phyloP scores from a whole-genome alignment of 2,797 vertebrate genomes.

The Sebastes itinus region DNA sequence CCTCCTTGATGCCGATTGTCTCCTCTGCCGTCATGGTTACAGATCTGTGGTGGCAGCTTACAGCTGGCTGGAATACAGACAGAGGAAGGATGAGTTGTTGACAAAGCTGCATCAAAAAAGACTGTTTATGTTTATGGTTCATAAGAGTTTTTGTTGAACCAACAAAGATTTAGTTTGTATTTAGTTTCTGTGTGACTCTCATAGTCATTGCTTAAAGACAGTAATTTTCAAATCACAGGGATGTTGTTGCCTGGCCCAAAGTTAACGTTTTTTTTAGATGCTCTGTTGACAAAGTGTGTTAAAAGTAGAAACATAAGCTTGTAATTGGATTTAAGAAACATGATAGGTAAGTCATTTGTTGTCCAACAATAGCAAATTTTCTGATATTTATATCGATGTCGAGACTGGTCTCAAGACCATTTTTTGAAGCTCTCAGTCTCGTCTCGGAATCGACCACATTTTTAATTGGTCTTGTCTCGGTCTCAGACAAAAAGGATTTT shows the following conservation, averaged over 20 bases:
- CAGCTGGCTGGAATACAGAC: background rate
- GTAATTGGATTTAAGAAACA: background rate
- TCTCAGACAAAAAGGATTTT: background rate
- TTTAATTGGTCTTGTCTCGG: background rate
- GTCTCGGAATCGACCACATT: background rate
- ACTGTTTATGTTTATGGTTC: background rate
- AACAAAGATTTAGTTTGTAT: background rate
- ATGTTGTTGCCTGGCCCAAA: background rate
- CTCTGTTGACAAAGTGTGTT: background rate
- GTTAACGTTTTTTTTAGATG: background rate
- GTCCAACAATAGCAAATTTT: background rate
- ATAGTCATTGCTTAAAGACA: background rate
- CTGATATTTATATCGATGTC: background rate
- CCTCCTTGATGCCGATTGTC: constrained; percentile 95
- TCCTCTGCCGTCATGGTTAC: constrained; percentile 94
- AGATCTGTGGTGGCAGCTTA: constrained; percentile 20
- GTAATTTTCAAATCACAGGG: background rate
- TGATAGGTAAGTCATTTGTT: background rate
- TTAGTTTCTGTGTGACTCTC: background rate
- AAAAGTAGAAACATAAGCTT: background rate
- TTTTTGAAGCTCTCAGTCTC: background rate
- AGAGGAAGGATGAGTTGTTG: background rate
- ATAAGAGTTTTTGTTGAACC: background rate
- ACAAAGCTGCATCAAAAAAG: background rate
- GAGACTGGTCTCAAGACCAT: background rate